Conservation (phyloP, 1,140 invertebrate species). For the Papilio dardanus region DNA sequence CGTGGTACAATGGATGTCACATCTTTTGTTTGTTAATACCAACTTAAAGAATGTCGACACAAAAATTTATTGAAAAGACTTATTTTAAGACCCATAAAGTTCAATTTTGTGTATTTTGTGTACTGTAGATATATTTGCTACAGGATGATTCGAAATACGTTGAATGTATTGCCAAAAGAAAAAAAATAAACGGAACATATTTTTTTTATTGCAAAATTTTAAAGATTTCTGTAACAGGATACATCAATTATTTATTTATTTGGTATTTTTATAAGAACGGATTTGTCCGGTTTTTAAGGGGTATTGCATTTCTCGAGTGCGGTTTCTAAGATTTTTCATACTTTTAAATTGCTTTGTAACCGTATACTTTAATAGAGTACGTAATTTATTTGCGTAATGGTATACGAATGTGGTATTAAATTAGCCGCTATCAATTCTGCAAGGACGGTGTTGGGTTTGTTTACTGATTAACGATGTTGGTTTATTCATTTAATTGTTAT, state of each 20-base stretch:
- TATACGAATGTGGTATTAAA: conserved; percentile 29
- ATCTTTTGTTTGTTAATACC: conserved; percentile 45
- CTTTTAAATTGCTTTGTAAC: conserved; percentile 52
- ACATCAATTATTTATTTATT: conserved; percentile 48
- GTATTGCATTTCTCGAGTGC: conserved; percentile 47
- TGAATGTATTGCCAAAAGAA: conserved; percentile 33
- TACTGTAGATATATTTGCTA: conserved; percentile 1
- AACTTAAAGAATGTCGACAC: conserved; percentile 24
- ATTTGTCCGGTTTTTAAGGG: conserved; percentile 43
- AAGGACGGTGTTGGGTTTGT: conserved; percentile 28
- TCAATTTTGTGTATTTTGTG: background rate
- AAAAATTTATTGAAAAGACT: background rate
- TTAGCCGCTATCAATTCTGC: conserved; percentile 27
- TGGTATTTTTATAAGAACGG: conserved; percentile 28
- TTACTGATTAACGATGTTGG: conserved; percentile 4
- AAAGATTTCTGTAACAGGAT: conserved; percentile 48
- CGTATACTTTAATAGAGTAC: conserved; percentile 45
- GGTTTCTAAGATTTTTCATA: conserved; percentile 45
- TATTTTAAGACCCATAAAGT: background rate
- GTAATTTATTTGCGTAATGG: conserved; percentile 36
- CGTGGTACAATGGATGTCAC: conserved; percentile 48
- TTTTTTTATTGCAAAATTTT: conserved; percentile 40
- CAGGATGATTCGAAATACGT: conserved; percentile 24
- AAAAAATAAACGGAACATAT: conserved; percentile 7
- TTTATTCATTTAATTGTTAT: conserved; percentile 5